These are phyloP conservation scores for Drosophila rellima DNA, from an alignment of 2,888 invertebrate genomes.

Conservation along the genomic window DNA sequence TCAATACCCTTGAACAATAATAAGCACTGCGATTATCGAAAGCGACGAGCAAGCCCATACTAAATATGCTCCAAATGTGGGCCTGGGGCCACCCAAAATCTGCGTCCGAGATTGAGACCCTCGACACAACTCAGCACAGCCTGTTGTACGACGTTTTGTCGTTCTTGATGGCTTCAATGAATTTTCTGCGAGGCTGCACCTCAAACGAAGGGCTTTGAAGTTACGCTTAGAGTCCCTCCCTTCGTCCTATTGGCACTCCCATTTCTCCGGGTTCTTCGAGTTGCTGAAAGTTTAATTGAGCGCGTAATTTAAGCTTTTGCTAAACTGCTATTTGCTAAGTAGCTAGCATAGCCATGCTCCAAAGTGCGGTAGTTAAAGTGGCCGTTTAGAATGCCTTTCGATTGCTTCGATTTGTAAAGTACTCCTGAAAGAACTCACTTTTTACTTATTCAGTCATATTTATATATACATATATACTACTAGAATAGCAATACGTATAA, in stretches of 20 bases:
- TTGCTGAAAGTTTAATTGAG: conserved; percentile 79
- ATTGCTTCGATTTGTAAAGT: background rate
- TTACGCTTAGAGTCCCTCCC: conserved; percentile 46
- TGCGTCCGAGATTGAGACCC: conserved; percentile 22
- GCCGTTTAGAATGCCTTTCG: conserved; percentile 8
- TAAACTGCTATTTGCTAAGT: conserved; percentile 74
- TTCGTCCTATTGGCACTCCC: conserved; percentile 34
- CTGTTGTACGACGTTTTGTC: conserved; percentile 22
- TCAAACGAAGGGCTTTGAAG: conserved; percentile 77
- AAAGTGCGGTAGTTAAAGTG: conserved; percentile 49
- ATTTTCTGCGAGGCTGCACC: conserved; percentile 78
- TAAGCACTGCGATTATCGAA: conserved; percentile 42
- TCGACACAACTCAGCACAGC: conserved; percentile 3
- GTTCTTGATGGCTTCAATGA: conserved; percentile 61
- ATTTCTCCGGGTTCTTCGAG: conserved; percentile 24
- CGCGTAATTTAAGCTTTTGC: conserved; percentile 78
- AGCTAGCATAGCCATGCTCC: conserved; percentile 33
- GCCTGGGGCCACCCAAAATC: conserved; percentile 17
- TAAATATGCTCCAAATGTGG: conserved; percentile 41
- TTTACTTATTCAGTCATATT: background rate
- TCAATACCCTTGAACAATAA: conserved; percentile 47
- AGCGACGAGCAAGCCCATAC: conserved; percentile 9
- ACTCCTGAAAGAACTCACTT: background rate
- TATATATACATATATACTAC: background rate
- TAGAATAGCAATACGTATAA: background rate